Evolutionary conservation across 2,888 invertebrate species (phyloP).

Genomic region (Orgyia antiqua): DNA sequence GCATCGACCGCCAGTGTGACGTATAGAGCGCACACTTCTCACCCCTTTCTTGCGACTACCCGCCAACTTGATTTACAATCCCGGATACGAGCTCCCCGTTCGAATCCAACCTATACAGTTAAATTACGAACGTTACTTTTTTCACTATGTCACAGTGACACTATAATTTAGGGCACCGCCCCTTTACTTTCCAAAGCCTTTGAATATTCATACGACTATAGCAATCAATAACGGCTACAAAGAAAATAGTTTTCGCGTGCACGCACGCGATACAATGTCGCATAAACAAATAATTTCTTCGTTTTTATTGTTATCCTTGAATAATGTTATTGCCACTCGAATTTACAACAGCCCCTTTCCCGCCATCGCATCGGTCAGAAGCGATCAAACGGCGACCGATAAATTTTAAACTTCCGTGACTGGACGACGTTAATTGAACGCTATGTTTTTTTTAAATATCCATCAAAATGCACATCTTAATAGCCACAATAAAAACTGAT

Average conservation of each 20-base stretch:
- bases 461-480: conserved; percentile 73
- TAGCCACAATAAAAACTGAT: conserved; percentile 56
- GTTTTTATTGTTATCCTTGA: conserved; percentile 65
- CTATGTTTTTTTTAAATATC: conserved; percentile 54
- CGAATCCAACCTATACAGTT: conserved; percentile 57
- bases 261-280: conserved; percentile 73
- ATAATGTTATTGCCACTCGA: conserved; percentile 50
- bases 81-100: conserved; percentile 66
- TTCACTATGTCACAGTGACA: conserved; percentile 73
- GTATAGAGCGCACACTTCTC: conserved; percentile 69
- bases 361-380: conserved; percentile 37
- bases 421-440: conserved; percentile 64
- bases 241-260: conserved; percentile 75
- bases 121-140: conserved; percentile 60
- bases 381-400: conserved; percentile 54
- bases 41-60: conserved; percentile 75
- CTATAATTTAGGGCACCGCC: conserved; percentile 73
- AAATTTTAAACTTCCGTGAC: conserved; percentile 69
- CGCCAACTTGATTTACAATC: conserved; percentile 72
- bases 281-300: conserved; percentile 74
- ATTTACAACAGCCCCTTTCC: conserved; percentile 39
- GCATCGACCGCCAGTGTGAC: conserved; percentile 69
- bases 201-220: conserved; percentile 76
- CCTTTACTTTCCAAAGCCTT: conserved; percentile 68
- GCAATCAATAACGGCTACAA: conserved; percentile 74